These are phyloP conservation scores for Ephestia elutella DNA, from an alignment of 1,140 invertebrate genomes.

Conservation along the genomic window DNA sequence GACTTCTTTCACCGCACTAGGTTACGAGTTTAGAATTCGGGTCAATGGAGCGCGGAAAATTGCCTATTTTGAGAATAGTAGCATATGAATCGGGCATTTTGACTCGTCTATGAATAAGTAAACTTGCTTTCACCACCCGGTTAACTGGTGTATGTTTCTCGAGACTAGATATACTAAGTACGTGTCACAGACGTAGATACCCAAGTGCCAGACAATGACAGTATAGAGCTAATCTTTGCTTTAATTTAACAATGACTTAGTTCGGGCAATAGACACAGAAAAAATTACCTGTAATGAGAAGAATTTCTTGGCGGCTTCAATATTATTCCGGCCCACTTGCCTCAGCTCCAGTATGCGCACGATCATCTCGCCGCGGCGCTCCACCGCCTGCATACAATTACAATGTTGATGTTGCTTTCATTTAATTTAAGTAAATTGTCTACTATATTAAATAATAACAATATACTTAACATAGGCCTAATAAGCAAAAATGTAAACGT, in stretches of 20 bases:
- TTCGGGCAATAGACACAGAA: neutral
- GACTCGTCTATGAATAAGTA: neutral
- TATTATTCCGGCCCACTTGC: constrained; percentile 87
- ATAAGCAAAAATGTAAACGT: too few relatives aligned
- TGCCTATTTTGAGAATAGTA: constrained; percentile 12
- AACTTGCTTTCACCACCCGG: neutral
- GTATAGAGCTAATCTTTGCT: too few relatives aligned
- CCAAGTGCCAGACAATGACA: too few relatives aligned
- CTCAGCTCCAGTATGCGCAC: constrained; percentile 90
- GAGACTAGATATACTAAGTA: too few relatives aligned
- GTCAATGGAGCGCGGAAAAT: constrained; percentile 17
- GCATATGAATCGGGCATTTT: neutral
- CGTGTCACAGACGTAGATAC: too few relatives aligned
- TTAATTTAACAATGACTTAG: too few relatives aligned
- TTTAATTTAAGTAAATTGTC: too few relatives aligned
- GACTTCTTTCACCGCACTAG: constrained; percentile 11
- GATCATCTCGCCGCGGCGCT: constrained; percentile 94
- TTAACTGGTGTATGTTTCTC: neutral
- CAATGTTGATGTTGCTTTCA: neutral
- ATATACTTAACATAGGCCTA: too few relatives aligned
- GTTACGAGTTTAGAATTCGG: constrained; percentile 17
- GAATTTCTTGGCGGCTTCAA: constrained; percentile 89
- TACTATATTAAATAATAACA: too few relatives aligned
- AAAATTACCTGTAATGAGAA: constrained; percentile 79
- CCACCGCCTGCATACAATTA: constrained; percentile 79